phyloP scores from a whole-genome alignment of 1,140 invertebrate genomes.

The Drosophila suzukii region DNA sequence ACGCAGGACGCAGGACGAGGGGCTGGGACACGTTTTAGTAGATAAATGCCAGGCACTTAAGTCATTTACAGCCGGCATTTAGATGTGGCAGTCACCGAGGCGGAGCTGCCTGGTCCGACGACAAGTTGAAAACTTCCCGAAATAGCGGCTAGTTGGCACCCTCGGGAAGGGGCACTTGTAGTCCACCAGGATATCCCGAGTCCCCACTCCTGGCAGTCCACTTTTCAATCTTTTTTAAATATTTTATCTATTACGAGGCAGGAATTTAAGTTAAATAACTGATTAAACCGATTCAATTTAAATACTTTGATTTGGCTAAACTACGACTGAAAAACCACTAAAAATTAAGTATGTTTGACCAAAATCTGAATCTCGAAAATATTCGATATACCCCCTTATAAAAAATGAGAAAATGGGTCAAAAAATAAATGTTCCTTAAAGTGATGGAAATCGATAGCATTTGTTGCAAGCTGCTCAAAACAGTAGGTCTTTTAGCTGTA shows the following conservation, averaged over 20 bases:
- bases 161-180: neutral
- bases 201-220: neutral
- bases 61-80: constrained; percentile 69
- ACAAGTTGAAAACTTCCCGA: constrained; percentile 3
- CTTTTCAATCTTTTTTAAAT: neutral
- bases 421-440: too few relatives aligned
- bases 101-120: neutral
- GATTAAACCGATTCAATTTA: too few relatives aligned
- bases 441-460: too few relatives aligned
- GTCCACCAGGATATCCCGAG: neutral
- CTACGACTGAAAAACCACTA: too few relatives aligned
- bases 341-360: too few relatives aligned
- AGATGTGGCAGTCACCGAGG: constrained; percentile 30
- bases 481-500: too few relatives aligned
- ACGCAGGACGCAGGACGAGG: constrained; percentile 26
- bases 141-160: neutral
- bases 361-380: too few relatives aligned
- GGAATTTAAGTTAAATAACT: too few relatives aligned
- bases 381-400: too few relatives aligned
- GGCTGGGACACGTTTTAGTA: constrained; percentile 65
- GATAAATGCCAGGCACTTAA: constrained; percentile 79
- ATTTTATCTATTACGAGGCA: neutral
- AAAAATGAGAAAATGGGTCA: too few relatives aligned
- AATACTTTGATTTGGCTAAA: too few relatives aligned
- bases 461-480: too few relatives aligned